phyloP scores from a whole-genome alignment of 2,888 invertebrate genomes.

The Melipona bicolor region DNA sequence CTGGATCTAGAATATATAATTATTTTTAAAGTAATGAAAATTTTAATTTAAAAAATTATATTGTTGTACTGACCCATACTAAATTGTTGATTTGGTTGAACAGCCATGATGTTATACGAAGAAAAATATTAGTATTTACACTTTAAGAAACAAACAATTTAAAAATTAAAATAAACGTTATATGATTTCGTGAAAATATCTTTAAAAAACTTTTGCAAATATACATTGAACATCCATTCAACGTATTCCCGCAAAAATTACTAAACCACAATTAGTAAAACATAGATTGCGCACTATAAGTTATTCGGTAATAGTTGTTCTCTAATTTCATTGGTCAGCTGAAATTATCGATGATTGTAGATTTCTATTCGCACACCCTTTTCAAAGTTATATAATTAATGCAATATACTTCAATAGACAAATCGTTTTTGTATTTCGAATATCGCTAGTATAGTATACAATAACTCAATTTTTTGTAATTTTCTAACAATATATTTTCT shows the following conservation, averaged over 20 bases:
- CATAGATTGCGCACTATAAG: constrained; percentile 11
- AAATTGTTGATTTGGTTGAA: constrained; percentile 77
- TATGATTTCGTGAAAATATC: not conserved
- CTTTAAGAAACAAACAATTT: not conserved
- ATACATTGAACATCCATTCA: not conserved
- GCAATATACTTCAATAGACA: constrained; percentile 1
- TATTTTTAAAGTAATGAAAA: constrained; percentile 14
- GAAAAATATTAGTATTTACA: not conserved
- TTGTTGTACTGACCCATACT: constrained; percentile 70
- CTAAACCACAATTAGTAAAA: constrained; percentile 2
- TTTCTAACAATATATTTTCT: not conserved
- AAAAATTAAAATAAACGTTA: not conserved
- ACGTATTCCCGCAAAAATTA: constrained; percentile 51
- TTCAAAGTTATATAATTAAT: constrained; percentile 1
- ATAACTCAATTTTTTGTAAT: not conserved
- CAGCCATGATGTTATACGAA: constrained; percentile 72
- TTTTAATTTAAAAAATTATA: constrained; percentile 18
- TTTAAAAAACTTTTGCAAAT: not conserved
- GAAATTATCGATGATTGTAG: not conserved
- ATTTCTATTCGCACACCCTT: not conserved
- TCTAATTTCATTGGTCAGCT: constrained; percentile 21
- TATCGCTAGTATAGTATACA: not conserved
- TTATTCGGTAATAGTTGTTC: not conserved
- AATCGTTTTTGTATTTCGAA: not conserved
- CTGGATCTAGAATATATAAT: constrained; percentile 87